Evolutionary conservation across 2,888 invertebrate genomes (phyloP).

Genomic region (Hirtodrosophila duncani): DNA sequence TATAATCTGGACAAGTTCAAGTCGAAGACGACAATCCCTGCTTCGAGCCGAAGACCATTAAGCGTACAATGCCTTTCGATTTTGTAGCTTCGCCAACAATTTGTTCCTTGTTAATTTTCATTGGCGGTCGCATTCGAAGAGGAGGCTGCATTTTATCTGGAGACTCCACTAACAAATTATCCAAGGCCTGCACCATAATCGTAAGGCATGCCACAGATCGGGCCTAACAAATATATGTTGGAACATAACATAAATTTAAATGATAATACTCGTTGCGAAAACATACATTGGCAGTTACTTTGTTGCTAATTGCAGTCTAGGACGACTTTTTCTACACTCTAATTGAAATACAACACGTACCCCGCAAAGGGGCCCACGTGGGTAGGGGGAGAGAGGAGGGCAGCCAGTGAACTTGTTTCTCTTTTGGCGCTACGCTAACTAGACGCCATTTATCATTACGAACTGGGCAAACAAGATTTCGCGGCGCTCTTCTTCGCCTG

Average conservation of each 20-base stretch:
- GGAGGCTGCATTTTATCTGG: constrained; percentile 32
- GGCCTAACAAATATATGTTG: constrained; percentile 35
- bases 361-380: not conserved
- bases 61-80: constrained; percentile 27
- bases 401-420: constrained; percentile 63
- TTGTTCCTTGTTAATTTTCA: constrained; percentile 52
- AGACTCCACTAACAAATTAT: constrained; percentile 41
- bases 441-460: constrained; percentile 63
- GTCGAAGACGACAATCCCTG: constrained; percentile 13
- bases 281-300: constrained; percentile 68
- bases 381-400: constrained; percentile 3
- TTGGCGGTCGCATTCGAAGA: constrained; percentile 23
- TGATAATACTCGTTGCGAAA: constrained; percentile 69
- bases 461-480: constrained; percentile 63
- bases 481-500: constrained; percentile 30
- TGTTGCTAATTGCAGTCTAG: constrained; percentile 64
- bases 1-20: constrained; percentile 26
- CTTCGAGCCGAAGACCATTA: constrained; percentile 27
- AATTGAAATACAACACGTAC: constrained; percentile 63
- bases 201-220: constrained; percentile 24
- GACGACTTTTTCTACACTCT: constrained; percentile 65
- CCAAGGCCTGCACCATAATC: constrained; percentile 40
- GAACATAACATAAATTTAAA: constrained; percentile 66
- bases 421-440: constrained; percentile 66
- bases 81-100: constrained; percentile 32